Conservation (phyloP, 2,113 vertebrate genomes). For the cattle (Bos taurus) region ARS-UCD2.0 NC_037348.1:17562001-17562500, state of each 20-base stretch:
- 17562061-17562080: not conserved
- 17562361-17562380: not conserved
- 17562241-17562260: not conserved
- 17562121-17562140: not conserved
- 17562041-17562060: not conserved
- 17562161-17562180: not conserved
- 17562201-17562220: not conserved
- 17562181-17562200: not conserved
- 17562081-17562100: not conserved
- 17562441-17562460: not conserved
- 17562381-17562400: not conserved
- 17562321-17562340: not conserved
- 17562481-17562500: not conserved
- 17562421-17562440: not conserved
- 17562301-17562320: not conserved
- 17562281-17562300: not conserved
- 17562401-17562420: not conserved
- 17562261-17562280: not conserved
- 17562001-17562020: not conserved
- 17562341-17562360: not conserved
- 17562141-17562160: not conserved
- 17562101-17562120: not conserved
- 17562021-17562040: accelerated
- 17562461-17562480: not conserved
- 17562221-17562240: not conserved